Evolutionary conservation across 1,140 invertebrate species (phyloP).

Genomic region (Heliothis subflexa): DNA sequence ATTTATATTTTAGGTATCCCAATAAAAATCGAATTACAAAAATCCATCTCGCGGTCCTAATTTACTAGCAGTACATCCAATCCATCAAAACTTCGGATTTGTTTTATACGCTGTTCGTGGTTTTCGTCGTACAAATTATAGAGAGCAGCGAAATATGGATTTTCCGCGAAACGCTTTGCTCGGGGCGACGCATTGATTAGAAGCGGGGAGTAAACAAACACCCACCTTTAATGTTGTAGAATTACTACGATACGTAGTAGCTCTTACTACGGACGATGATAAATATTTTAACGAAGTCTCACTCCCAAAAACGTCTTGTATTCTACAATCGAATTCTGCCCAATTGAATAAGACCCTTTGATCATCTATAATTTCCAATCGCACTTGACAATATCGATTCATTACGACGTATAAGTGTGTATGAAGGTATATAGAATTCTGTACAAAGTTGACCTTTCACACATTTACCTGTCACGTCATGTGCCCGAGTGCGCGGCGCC

Average conservation of each 20-base stretch:
- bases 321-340: neutral
- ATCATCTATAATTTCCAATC: neutral
- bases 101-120: constrained; percentile 14
- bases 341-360: no score
- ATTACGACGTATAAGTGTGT: neutral
- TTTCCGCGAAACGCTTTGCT: constrained; percentile 27
- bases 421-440: neutral
- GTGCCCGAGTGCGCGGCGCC: constrained; percentile 33
- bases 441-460: neutral
- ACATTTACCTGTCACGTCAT: neutral
- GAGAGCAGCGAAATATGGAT: constrained; percentile 37
- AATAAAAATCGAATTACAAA: constrained; percentile 39
- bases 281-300: neutral
- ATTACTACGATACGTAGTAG: constrained; percentile 53
- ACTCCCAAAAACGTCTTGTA: neutral
- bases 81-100: constrained; percentile 39
- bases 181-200: constrained; percentile 29
- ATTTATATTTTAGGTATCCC: neutral
- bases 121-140: neutral
- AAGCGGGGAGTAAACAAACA: constrained; percentile 54
- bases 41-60: constrained; percentile 28
- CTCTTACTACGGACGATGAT: constrained; percentile 23
- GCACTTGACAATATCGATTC: neutral
- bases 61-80: constrained; percentile 21
- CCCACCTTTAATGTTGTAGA: constrained; percentile 49